Evolutionary conservation across 2,888 invertebrate species (phyloP).

Genomic region (Rhorus exstirpatorius): DNA sequence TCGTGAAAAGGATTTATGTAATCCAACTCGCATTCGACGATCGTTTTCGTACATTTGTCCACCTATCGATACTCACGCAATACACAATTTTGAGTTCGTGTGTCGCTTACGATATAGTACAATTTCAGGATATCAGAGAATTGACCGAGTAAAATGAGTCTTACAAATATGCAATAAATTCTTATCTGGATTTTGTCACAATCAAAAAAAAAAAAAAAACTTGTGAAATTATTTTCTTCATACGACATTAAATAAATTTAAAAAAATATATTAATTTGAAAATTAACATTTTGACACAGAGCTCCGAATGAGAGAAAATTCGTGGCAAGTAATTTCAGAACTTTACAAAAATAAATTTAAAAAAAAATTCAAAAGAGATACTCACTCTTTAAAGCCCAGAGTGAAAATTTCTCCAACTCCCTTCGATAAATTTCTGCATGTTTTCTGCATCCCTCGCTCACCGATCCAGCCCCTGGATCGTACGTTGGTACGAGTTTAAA

Average conservation of each 20-base stretch:
- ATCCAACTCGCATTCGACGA: constrained; percentile 28
- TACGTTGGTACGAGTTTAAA: constrained; percentile 81
- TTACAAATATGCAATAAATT: too few relatives aligned
- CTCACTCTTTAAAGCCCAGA: constrained; percentile 85
- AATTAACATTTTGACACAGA: too few relatives aligned
- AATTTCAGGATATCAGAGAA: not conserved
- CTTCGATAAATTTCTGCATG: constrained; percentile 80
- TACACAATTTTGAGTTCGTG: constrained; percentile 22
- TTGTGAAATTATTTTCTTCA: too few relatives aligned
- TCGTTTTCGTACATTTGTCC: constrained; percentile 9
- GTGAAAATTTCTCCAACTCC: constrained; percentile 82
- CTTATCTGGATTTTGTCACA: too few relatives aligned
- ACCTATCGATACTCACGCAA: constrained; percentile 33
- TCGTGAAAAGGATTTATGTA: constrained; percentile 49
- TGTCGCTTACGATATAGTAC: not conserved
- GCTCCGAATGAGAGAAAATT: too few relatives aligned
- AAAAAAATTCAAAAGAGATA: constrained; percentile 34
- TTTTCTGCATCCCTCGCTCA: constrained; percentile 81
- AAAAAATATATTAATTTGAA: too few relatives aligned
- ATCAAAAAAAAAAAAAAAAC: too few relatives aligned
- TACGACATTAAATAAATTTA: too few relatives aligned
- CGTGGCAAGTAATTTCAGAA: not conserved
- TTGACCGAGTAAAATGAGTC: not conserved
- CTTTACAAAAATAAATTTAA: constrained; percentile 9
- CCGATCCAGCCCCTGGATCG: constrained; percentile 81